These are phyloP conservation scores for Caracal caracal DNA, from an alignment of 2,113 vertebrate genomes.

Conservation along the genomic window DNA sequence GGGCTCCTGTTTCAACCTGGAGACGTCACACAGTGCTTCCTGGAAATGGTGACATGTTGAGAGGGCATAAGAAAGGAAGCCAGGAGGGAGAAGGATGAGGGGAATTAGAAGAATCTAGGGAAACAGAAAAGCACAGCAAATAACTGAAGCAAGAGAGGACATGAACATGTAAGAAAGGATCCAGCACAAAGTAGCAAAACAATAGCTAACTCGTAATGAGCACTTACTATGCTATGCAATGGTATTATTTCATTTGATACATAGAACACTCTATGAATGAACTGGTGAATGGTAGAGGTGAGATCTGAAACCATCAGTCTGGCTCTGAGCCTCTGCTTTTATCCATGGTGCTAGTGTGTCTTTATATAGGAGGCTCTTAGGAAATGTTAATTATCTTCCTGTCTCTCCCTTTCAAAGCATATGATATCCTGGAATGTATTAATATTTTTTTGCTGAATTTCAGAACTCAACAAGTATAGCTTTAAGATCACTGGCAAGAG, in stretches of 20 bases:
- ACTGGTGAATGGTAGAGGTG: background rate
- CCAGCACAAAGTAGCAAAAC: background rate
- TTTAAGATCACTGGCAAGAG: constrained; percentile 8
- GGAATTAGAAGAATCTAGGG: background rate
- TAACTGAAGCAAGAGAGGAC: background rate
- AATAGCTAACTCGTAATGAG: background rate
- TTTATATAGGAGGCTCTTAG: background rate
- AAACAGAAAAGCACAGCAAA: background rate
- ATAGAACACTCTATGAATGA: background rate
- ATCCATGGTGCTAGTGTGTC: background rate
- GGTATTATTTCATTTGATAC: background rate
- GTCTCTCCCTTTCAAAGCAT: background rate
- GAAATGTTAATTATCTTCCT: background rate
- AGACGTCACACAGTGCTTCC: background rate
- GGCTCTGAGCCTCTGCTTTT: background rate
- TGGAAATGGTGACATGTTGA: background rate
- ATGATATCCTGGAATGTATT: background rate
- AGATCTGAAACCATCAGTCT: background rate
- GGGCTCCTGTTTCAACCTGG: background rate
- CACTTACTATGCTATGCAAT: background rate
- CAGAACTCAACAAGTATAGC: background rate
- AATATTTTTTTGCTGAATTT: background rate
- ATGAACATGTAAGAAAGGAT: background rate
- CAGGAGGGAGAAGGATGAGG: background rate
- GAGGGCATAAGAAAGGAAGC: background rate